Base-by-base conservation (phyloP, 2,888 invertebrate genomes). In the Eucera pruinosa region DNA sequence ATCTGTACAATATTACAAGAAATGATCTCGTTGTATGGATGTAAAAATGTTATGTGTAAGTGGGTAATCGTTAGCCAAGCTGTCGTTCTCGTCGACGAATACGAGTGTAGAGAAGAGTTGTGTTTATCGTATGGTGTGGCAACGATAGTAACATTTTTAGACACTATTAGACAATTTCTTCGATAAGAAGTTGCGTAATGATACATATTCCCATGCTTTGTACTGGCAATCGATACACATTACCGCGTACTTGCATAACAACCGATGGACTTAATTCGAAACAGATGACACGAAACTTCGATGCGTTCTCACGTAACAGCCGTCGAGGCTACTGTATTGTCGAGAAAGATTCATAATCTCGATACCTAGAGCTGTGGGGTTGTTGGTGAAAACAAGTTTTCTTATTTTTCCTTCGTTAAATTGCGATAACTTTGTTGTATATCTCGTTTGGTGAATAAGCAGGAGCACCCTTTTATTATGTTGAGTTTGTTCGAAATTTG, bases 181-280 rank as follows among this genome's bases (percentile, higher is more conserved):
- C 58, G 78, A 69, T 65, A 78, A 75, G 78, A 48, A 55, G 33
- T 78, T 78, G 65, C 64, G 75, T 54, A 78, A 78, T 55, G 41
- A 68, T 67, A 65, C 62, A 36, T 55, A 41, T 69, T 69, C 43
- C 39, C 55, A 45, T 15, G 69, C 64, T 60, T 69, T 68, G 57
- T 66, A 64, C 41, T 64, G 47, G 50, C 55, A 67, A 74, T 64
- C 67, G 66, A 41, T 74, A 39, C 62, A 58, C 39, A 55, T n/a
- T 11, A 30, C 27, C 43, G 47, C 20, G 52, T 48, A 68, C 43
- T 77, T 76, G 68, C 72, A 50, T 78, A 82, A 72, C 64, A 48
- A 52, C 33, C 57, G 27, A 58, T 41, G 27, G 43, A 48, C 50
- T 71, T 61, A 57, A 66, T 48, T 67, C 54, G 66, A 39, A 61